phyloP scores from a whole-genome alignment of 1,140 invertebrate species.

The Zelostemma sp. region DNA sequence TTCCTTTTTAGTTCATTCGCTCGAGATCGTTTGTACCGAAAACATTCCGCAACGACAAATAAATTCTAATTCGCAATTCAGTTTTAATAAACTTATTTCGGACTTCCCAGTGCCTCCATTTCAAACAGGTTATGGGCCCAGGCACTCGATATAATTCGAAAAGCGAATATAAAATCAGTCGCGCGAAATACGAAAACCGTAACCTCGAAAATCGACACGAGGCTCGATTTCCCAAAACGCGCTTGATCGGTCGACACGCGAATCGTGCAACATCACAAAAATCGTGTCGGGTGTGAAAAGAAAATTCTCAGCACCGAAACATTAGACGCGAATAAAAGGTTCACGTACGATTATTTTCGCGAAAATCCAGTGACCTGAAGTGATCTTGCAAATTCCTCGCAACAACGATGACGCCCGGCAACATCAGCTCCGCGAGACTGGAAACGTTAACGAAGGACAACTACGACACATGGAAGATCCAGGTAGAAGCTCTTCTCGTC shows the following conservation, averaged over 20 bases:
- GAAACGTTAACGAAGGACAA: constrained; percentile 25
- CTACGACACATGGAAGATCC: constrained; percentile 35
- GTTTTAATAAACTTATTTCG: too few relatives aligned
- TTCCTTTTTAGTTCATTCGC: too few relatives aligned
- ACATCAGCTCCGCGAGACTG: neutral
- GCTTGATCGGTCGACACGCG: neutral
- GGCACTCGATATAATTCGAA: neutral
- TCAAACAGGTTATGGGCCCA: constrained; percentile 6
- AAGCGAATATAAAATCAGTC: neutral
- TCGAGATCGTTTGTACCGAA: too few relatives aligned
- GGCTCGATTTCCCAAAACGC: neutral
- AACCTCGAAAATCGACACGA: neutral
- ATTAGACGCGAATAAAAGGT: too few relatives aligned
- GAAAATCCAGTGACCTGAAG: neutral
- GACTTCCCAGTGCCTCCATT: too few relatives aligned
- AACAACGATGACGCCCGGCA: too few relatives aligned
- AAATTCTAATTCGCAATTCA: too few relatives aligned
- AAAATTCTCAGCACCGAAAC: too few relatives aligned
- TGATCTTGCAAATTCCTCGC: neutral
- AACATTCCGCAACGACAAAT: too few relatives aligned
- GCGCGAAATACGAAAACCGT: neutral
- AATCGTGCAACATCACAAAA: neutral
- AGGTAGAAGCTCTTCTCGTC: constrained; percentile 21
- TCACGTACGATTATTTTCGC: neutral
- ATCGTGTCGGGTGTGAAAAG: too few relatives aligned